Evolutionary conservation across 2,797 vertebrate genomes (phyloP).

Genomic region (Pogoniulus pusillus): DNA sequence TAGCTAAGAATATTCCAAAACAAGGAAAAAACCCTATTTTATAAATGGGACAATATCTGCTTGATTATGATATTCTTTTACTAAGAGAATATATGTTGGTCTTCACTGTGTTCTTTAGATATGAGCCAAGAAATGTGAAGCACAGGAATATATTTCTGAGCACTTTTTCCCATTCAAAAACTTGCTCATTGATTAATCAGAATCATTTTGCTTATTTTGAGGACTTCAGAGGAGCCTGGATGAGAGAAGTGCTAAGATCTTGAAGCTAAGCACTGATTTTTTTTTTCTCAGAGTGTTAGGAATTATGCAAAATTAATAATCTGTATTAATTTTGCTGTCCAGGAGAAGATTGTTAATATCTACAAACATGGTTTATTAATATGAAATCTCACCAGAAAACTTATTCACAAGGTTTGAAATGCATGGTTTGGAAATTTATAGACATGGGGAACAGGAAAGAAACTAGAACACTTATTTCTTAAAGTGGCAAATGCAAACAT

Average conservation of each 20-base stretch:
- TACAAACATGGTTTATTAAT: no score
- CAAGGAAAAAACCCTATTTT: neutral
- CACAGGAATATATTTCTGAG: neutral
- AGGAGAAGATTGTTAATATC: no score
- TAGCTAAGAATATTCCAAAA: constrained; percentile 50
- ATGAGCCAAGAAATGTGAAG: neutral
- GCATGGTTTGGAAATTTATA: no score
- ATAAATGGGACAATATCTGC: constrained; percentile 42
- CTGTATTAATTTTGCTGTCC: no score
- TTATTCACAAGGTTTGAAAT: no score
- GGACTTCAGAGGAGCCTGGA: neutral
- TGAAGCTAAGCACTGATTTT: constrained; percentile 11
- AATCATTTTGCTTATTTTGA: constrained; percentile 18
- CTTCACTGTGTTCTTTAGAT: neutral
- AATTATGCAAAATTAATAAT: no score
- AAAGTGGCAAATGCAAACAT: no score
- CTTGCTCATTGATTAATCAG: neutral
- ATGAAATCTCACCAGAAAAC: no score
- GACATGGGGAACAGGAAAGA: no score
- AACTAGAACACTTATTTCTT: no score
- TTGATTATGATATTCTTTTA: neutral
- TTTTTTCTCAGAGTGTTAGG: no score
- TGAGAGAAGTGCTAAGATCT: neutral
- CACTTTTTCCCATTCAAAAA: neutral
- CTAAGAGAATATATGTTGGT: neutral